Evolutionary conservation across 2,797 vertebrate genomes (phyloP).

Genomic region (Melanogrammus aeglefinus): DNA sequence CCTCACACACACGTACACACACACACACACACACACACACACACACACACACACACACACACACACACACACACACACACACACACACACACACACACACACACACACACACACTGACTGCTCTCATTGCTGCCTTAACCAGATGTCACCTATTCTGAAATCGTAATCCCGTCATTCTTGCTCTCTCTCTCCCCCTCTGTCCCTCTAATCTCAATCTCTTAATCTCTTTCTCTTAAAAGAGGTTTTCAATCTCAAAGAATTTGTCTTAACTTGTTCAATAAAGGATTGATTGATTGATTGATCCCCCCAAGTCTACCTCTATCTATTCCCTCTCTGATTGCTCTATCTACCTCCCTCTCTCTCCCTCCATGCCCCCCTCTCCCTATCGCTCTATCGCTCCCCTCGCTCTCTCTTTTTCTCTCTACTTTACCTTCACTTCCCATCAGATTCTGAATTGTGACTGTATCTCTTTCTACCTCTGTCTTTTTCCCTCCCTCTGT

Average conservation of each 20-base stretch:
- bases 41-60: constrained; percentile 9
- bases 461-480: no score
- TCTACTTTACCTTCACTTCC: not conserved
- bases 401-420: not conserved
- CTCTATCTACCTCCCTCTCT: not conserved
- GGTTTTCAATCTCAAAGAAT: no score
- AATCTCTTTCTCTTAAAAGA: not conserved
- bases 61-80: constrained; percentile 9
- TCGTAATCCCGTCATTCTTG: constrained; percentile 52
- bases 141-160: constrained; percentile 61
- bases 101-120: constrained; percentile 40
- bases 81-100: constrained; percentile 16
- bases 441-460: no score
- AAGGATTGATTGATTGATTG: no score
- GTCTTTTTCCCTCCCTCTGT: no score
- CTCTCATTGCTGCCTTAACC: constrained; percentile 56
- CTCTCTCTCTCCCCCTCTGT: constrained; percentile 9
- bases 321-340: not conserved
- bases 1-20: constrained; percentile 16
- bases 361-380: not conserved
- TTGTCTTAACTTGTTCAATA: not conserved
- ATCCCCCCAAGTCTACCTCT: not conserved
- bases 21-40: constrained; percentile 6
- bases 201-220: constrained; percentile 3
- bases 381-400: no score